Evolutionary conservation across 2,797 vertebrate species (phyloP), one percentile per base, ranked within the genome.

Genomic region (Siniperca obscura): DNA sequence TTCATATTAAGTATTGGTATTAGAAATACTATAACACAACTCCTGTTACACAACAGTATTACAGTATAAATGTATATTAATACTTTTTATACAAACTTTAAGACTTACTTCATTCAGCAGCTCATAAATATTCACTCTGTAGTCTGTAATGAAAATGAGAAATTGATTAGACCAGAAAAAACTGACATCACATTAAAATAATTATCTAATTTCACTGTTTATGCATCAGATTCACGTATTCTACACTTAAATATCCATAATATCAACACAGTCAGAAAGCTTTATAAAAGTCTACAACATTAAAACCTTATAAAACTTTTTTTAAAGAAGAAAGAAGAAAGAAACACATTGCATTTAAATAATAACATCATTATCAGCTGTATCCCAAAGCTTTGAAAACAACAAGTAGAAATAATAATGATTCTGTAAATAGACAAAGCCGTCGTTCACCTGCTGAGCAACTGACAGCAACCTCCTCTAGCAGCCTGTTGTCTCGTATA

Each of bases 391-490:
- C 22, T 70, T 7, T 48, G 6, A 40, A 10, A 69, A 52, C 4
- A 48, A 27, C 4, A 25, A 42, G 0, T 7, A 25, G 0, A 2
- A 50, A 22, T 38, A 53, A 21, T 57, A 59, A 48, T 48, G 9
- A 22, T 12, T 1, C 3, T 30, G 30, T 19, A 11, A 10, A 34
- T 14, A 68, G 2, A 75, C 57, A 69, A 38, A 40, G 42, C 0
- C 42, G 7, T 44, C 48, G 25, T 82, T 82, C 78, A 74, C 70
- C 76, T 74, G 72, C 11, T 48, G 65, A 67, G 40, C 50, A 38
- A 76, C 81, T 44, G 74, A 61, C 53, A 64, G 67, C 9, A 44
- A 60, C 60, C n/a, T 70, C 56, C 36, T 62, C 1, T 7, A 17
- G 30, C 74, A 40, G 30, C 42, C 57, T 17, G 46, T 34, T 0